Evolutionary conservation across 2,797 vertebrate species (phyloP).

Genomic region (Pipistrellus nathusii): DNA sequence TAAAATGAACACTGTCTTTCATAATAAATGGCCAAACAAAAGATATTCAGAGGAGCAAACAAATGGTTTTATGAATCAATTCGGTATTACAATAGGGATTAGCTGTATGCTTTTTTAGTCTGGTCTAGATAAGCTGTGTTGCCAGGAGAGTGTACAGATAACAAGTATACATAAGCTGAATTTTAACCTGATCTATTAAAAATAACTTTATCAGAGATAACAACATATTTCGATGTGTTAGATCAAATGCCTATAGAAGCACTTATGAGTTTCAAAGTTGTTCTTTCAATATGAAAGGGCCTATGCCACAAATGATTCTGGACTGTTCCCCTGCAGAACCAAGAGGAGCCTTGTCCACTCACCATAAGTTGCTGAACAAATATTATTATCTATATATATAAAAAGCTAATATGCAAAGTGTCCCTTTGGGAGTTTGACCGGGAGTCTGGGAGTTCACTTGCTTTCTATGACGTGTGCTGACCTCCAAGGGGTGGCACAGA

Average conservation of each 20-base stretch:
- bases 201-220: background rate
- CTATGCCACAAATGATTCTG: background rate
- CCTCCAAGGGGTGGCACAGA: too few relatives aligned
- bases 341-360: background rate
- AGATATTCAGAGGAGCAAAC: background rate
- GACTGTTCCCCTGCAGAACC: background rate
- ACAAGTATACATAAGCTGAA: background rate
- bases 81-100: background rate
- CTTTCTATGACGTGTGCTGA: too few relatives aligned
- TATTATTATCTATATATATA: background rate
- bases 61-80: background rate
- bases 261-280: background rate
- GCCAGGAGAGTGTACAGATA: background rate
- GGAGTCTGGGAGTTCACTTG: too few relatives aligned
- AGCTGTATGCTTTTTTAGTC: background rate
- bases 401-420: too few relatives aligned
- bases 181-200: conserved; percentile 24
- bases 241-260: background rate
- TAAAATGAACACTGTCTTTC: background rate
- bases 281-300: background rate
- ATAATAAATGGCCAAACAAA: background rate
- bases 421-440: too few relatives aligned
- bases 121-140: background rate
- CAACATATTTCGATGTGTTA: background rate
- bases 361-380: background rate